Conservation (phyloP, 2,888 invertebrate genomes). For the Andrena camellia region DNA sequence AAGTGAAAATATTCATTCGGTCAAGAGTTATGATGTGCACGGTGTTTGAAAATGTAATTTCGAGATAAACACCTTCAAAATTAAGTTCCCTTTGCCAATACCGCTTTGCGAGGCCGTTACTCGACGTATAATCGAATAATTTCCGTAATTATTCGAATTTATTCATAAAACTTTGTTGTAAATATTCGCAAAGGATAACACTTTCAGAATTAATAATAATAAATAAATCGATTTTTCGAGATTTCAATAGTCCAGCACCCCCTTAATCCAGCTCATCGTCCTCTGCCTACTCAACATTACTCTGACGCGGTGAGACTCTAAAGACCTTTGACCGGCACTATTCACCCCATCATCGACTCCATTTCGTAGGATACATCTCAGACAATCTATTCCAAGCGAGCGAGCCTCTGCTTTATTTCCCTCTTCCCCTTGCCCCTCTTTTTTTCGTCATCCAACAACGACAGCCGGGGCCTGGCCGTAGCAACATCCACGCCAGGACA, state of each 20-base stretch:
- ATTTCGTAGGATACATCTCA: conserved; percentile 3
- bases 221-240: too few relatives aligned
- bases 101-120: too few relatives aligned
- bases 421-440: neutral
- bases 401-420: neutral
- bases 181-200: too few relatives aligned
- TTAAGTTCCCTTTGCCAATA: too few relatives aligned
- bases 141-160: too few relatives aligned
- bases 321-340: conserved; percentile 2
- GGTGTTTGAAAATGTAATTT: too few relatives aligned
- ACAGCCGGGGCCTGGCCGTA: conserved; percentile 12
- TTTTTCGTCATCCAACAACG: conserved; percentile 16
- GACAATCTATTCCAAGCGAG: conserved; percentile 19
- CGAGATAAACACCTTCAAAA: too few relatives aligned
- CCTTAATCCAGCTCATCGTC: neutral
- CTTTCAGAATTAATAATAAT: too few relatives aligned
- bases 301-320: neutral
- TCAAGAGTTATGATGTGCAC: too few relatives aligned
- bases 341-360: neutral
- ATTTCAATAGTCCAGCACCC: neutral
- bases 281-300: neutral
- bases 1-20: too few relatives aligned
- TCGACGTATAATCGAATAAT: too few relatives aligned
- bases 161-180: too few relatives aligned
- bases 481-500: conserved; percentile 48